phyloP scores from a whole-genome alignment of 2,113 vertebrate genomes.

The Grammomys surdaster region DNA sequence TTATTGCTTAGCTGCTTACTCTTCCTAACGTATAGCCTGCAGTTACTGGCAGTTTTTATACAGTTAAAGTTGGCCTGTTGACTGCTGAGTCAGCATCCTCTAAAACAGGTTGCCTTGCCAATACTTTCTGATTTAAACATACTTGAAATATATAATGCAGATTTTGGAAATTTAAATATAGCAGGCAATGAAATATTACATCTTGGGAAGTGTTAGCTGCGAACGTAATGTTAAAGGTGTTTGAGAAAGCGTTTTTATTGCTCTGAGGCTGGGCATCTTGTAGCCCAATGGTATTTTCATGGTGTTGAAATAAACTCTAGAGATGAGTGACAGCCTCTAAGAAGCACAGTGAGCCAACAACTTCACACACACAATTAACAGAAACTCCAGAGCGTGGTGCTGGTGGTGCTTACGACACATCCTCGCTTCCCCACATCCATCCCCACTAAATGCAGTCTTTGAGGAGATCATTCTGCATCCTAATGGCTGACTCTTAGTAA shows the following conservation, averaged over 20 bases:
- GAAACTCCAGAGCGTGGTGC: slow-evolving; percentile 20
- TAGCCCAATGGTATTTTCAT: slow-evolving; percentile 6
- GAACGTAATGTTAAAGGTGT: slow-evolving; percentile 46
- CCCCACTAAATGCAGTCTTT: slow-evolving; percentile 76
- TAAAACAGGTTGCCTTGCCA: slow-evolving; percentile 17
- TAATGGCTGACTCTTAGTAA: slow-evolving; percentile 82
- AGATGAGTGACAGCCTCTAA: background rate
- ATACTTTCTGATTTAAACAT: slow-evolving; percentile 67
- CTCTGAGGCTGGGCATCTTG: background rate
- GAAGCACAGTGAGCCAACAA: background rate
- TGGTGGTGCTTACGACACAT: slow-evolving; percentile 38
- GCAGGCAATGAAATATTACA: slow-evolving; percentile 61
- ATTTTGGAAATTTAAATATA: slow-evolving; percentile 73
- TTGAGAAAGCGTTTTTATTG: slow-evolving; percentile 49
- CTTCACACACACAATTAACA: slow-evolving; percentile 45
- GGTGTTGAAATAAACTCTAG: background rate
- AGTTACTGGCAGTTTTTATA: slow-evolving; percentile 34
- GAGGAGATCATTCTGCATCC: slow-evolving; percentile 75
- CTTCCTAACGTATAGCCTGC: slow-evolving; percentile 2
- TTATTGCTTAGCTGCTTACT: slow-evolving; percentile 28
- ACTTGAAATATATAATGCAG: slow-evolving; percentile 64
- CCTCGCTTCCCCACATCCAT: slow-evolving; percentile 1
- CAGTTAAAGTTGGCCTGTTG: background rate
- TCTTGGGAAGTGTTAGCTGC: slow-evolving; percentile 46
- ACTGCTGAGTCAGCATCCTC: slow-evolving; percentile 50